phyloP scores from a whole-genome alignment of 1,140 invertebrate genomes.

The Drosophila carrolli region DNA sequence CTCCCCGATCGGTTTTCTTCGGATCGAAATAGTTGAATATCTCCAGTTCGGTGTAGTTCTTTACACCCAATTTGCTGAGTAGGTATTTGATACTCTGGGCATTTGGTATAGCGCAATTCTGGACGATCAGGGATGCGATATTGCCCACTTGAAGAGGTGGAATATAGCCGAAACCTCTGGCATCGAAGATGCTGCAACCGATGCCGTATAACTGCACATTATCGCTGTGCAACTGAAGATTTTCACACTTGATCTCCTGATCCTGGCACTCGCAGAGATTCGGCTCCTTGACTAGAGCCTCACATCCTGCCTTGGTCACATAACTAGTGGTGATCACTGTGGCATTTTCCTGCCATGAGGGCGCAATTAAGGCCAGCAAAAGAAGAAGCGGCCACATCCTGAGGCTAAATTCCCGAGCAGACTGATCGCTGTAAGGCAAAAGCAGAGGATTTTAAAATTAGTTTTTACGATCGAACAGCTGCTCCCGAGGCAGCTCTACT shows the following conservation, averaged over 20 bases:
- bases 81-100: conserved; percentile 45
- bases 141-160: conserved; percentile 55
- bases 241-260: conserved; percentile 69
- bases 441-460: conserved; percentile 34
- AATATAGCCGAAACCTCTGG: conserved; percentile 59
- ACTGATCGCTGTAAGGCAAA: conserved; percentile 52
- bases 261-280: conserved; percentile 65
- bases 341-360: conserved; percentile 46
- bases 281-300: conserved; percentile 51
- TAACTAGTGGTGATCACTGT: conserved; percentile 23
- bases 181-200: conserved; percentile 60
- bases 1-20: conserved; percentile 55
- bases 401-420: background rate
- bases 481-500: conserved; percentile 6
- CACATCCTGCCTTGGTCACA: conserved; percentile 60
- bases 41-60: conserved; percentile 61
- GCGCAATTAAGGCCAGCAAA: conserved; percentile 23
- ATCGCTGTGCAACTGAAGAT: conserved; percentile 52
- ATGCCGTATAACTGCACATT: conserved; percentile 48
- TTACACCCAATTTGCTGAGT: conserved; percentile 53
- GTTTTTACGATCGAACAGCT: conserved; percentile 36
- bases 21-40: conserved; percentile 63
- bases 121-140: conserved; percentile 42
- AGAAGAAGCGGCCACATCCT: conserved; percentile 55
- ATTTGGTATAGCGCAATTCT: conserved; percentile 65